Evolutionary conservation across 2,113 vertebrate genomes (phyloP).

Genomic region (Ariopsis seemanni): DNA sequence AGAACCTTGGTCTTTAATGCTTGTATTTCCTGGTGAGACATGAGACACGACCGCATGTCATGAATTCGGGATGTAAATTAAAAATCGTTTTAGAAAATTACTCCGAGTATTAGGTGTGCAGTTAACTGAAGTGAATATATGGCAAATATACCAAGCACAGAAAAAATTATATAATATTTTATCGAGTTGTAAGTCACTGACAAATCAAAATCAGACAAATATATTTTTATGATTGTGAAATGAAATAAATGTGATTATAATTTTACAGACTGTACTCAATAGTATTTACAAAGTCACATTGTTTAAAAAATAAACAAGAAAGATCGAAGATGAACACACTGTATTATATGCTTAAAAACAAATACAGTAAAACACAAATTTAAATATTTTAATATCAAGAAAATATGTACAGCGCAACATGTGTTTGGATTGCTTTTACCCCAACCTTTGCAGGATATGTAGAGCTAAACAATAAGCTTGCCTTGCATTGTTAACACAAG

Average conservation of each 20-base stretch:
- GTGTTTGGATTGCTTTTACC: neutral
- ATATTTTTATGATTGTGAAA: neutral
- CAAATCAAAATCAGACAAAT: neutral
- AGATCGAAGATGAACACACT: neutral
- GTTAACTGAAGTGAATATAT: neutral
- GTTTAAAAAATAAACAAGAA: neutral
- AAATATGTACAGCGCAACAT: neutral
- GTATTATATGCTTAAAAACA: neutral
- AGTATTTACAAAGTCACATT: neutral
- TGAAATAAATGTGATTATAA: neutral
- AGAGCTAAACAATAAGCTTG: neutral
- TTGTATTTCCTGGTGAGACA: neutral
- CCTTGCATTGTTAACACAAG: neutral
- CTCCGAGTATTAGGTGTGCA: neutral
- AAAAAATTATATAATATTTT: neutral
- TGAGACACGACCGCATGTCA: neutral
- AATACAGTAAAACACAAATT: neutral
- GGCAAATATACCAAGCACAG: neutral
- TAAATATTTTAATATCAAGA: constrained; percentile 9
- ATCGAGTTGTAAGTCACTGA: neutral
- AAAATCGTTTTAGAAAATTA: neutral
- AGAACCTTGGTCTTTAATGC: neutral
- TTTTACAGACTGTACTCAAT: neutral
- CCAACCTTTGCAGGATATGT: neutral
- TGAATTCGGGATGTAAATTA: neutral